Evolutionary conservation across 2,797 vertebrate genomes (phyloP).

Genomic region (Pseudochaenichthys georgianus): DNA sequence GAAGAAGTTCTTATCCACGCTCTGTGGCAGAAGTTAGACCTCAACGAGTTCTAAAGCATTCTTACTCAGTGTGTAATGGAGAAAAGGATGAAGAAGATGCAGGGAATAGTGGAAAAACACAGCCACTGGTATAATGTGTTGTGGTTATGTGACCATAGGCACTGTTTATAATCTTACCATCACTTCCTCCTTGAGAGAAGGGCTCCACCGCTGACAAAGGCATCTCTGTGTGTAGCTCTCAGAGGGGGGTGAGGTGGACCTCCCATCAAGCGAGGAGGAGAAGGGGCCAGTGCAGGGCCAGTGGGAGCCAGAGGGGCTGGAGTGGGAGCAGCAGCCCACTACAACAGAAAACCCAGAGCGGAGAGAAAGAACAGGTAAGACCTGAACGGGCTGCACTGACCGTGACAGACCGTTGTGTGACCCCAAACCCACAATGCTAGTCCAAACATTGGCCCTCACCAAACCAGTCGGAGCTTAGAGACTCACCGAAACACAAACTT

Average conservation of each 20-base stretch:
- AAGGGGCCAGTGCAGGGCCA: conserved; percentile 69
- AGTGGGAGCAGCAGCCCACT: conserved; percentile 76
- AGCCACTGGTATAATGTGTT: conserved; percentile 63
- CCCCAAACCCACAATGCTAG: conserved; percentile 28
- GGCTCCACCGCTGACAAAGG: conserved; percentile 64
- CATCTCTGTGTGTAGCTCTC: conserved; percentile 79
- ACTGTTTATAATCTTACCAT: conserved; percentile 60
- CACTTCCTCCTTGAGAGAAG: conserved; percentile 59
- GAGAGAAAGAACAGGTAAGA: conserved; percentile 83
- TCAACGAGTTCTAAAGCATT: conserved; percentile 62
- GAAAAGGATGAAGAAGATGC: conserved; percentile 63
- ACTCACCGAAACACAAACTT: conserved; percentile 59
- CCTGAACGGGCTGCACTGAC: conserved; percentile 63
- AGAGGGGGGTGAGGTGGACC: conserved; percentile 75
- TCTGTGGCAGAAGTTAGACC: conserved; percentile 63
- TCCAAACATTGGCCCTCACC: conserved; percentile 66
- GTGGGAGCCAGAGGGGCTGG: conserved; percentile 73
- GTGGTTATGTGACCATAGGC: conserved; percentile 69
- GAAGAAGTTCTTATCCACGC: conserved; percentile 29
- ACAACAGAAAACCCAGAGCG: conserved; percentile 63
- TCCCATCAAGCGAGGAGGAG: conserved; percentile 72
- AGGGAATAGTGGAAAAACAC: conserved; percentile 59
- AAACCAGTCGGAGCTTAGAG: conserved; percentile 63
- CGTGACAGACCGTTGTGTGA: conserved; percentile 50
- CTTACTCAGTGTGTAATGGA: conserved; percentile 71